phyloP scores from a whole-genome alignment of 2,113 vertebrate species.

The Misgurnus anguillicaudatus region DNA sequence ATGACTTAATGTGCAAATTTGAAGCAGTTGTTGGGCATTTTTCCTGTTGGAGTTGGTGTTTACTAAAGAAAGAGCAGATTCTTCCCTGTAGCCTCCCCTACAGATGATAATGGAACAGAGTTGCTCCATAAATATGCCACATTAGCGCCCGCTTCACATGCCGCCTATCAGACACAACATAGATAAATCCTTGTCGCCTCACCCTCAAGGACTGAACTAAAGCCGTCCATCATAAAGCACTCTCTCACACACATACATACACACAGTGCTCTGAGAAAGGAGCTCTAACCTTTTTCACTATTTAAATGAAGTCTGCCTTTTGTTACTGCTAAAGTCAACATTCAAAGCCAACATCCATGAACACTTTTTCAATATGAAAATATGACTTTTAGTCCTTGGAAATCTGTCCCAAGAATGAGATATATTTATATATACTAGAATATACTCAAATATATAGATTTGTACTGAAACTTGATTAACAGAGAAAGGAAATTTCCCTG shows the following conservation, averaged over 20 bases:
- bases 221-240: slow-evolving; percentile 41
- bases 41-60: slow-evolving; percentile 2
- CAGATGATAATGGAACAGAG: slow-evolving; percentile 59
- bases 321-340: slow-evolving; percentile 29
- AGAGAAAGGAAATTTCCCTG: no score
- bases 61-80: slow-evolving; percentile 30
- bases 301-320: slow-evolving; percentile 44
- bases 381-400: background rate
- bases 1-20: background rate
- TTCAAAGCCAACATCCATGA: slow-evolving; percentile 13
- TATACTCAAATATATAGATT: background rate
- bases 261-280: slow-evolving; percentile 12
- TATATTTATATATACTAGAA: background rate
- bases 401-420: background rate
- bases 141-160: slow-evolving; percentile 45
- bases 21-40: background rate
- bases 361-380: background rate
- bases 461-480: no score
- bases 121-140: slow-evolving; percentile 53
- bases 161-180: slow-evolving; percentile 44
- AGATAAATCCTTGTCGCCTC: slow-evolving; percentile 48
- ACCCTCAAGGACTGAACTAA: slow-evolving; percentile 46
- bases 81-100: slow-evolving; percentile 23
- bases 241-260: slow-evolving; percentile 14
- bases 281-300: slow-evolving; percentile 33